These are phyloP conservation scores for Paraplagusia blochii DNA, from an alignment of 2,113 vertebrate species.

Conservation along the genomic window DNA sequence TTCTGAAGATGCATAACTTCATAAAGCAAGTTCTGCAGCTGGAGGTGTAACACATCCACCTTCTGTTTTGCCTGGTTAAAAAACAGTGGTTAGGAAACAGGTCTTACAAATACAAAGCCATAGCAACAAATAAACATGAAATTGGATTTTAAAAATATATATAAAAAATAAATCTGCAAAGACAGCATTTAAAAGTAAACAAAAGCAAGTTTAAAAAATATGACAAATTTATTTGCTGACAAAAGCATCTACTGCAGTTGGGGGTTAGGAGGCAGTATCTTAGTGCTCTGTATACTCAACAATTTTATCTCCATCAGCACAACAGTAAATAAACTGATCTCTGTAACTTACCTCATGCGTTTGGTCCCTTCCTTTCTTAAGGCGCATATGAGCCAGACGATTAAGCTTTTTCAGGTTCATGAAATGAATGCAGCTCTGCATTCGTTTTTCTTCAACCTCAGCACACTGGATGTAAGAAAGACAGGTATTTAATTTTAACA, in stretches of 20 bases:
- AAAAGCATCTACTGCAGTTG: conserved; percentile 13
- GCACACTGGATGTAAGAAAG: conserved; percentile 64
- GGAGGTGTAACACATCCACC: conserved; percentile 93
- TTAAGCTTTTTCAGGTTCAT: conserved; percentile 98
- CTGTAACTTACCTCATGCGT: conserved; percentile 86
- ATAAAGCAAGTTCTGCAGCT: conserved; percentile 96
- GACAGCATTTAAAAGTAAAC: not conserved
- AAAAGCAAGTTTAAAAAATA: not conserved
- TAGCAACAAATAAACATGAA: not conserved
- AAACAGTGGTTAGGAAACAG: not conserved
- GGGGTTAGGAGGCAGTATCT: conserved; percentile 16
- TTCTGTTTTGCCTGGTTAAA: conserved; percentile 87
- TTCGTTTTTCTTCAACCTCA: conserved; percentile 86
- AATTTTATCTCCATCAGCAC: conserved; percentile 27
- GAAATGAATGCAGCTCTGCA: conserved; percentile 92
- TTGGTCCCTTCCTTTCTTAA: conserved; percentile 93
- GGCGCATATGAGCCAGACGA: conserved; percentile 91
- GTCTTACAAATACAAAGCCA: not conserved
- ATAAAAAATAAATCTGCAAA: conserved; percentile 1
- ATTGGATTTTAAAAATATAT: conserved; percentile 5
- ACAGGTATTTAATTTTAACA: not conserved
- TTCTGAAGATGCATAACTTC: conserved; percentile 99
- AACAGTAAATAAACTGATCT: not conserved
- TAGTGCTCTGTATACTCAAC: conserved; percentile 6
- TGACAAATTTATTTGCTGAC: conserved; percentile 5